Base-by-base conservation (phyloP, 2,888 invertebrate genomes). In the Eledone cirrhosa region DNA sequence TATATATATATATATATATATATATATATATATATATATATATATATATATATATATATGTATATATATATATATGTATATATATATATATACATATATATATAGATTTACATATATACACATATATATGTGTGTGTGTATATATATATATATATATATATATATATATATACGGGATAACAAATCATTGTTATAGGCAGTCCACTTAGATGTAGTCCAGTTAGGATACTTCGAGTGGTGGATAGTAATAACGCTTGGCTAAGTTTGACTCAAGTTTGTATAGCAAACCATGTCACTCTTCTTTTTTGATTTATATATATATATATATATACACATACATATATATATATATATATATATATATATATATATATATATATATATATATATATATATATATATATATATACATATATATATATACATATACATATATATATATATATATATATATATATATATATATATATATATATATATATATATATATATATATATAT, bases 41-140 rank as follows among this genome's bases (percentile, higher is more conserved):
- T 53, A 53, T 53, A 53, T 53, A 1, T 53, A 53, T 4, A 53
- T 4, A 53, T 53, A 53, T 53, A 53, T 53, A 53, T 53, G n/a
- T 4, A 53, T 53, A 53, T 53, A 53, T 53, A 53, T 53, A 53
- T 4, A 53, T 53, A 53, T 53, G n/a, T 53, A 53, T 53, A 53
- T 53, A 53, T 53, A 53, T 53, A 53, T 53, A 53, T 53, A 53
- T 53, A 53, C n/a, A 53, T 53, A 53, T 53, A 53, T 53, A 53
- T 53, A 5, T 53, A 53, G 19, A 5, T 53, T 22, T 53, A 53
- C n/a, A 53, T 4, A 53, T 4, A 53, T 4, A 53, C 5, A 53
- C n/a, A 53, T 53, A 53, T 53, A 53, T 53, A 53, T 53, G n/a
- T 53, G n/a, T 53, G n/a, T 53, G n/a, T 53, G n/a, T 53, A 53